Evolutionary conservation across 2,113 vertebrate species (phyloP).

Genomic region (Cygnus atratus): DNA sequence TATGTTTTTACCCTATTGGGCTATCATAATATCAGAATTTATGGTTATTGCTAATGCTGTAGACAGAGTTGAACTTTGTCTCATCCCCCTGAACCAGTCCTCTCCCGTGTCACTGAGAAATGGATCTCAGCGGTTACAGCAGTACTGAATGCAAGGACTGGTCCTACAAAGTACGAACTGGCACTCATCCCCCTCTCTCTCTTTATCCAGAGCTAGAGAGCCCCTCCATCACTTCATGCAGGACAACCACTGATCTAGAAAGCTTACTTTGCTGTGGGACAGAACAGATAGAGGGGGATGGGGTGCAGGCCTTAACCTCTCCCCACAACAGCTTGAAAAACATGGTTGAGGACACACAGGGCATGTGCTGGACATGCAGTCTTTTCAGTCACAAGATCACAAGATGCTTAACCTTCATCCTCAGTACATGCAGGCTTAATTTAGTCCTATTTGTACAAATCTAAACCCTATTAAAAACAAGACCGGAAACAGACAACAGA

Average conservation of each 20-base stretch:
- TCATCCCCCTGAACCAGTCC: neutral
- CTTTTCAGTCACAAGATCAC: neutral
- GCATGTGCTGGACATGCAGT: fast-evolving
- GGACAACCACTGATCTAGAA: neutral
- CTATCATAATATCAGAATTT: neutral
- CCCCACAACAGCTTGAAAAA: neutral
- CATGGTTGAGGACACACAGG: too few relatives aligned
- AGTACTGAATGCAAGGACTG: neutral
- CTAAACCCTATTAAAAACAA: neutral
- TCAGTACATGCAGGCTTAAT: neutral
- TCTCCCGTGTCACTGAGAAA: neutral
- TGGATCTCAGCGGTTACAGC: neutral
- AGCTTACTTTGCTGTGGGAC: neutral
- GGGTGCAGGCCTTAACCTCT: fast-evolving
- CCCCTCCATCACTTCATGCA: neutral
- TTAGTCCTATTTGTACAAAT: neutral
- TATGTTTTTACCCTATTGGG: neutral
- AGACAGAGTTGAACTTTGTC: neutral
- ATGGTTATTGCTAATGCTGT: neutral
- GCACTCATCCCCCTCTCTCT: neutral
- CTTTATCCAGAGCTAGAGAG: neutral
- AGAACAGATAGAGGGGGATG: neutral
- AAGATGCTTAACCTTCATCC: neutral
- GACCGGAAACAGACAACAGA: neutral
- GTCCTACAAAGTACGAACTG: neutral